Evolutionary conservation across 2,888 invertebrate genomes (phyloP).

Genomic region (Chironomus riparius): DNA sequence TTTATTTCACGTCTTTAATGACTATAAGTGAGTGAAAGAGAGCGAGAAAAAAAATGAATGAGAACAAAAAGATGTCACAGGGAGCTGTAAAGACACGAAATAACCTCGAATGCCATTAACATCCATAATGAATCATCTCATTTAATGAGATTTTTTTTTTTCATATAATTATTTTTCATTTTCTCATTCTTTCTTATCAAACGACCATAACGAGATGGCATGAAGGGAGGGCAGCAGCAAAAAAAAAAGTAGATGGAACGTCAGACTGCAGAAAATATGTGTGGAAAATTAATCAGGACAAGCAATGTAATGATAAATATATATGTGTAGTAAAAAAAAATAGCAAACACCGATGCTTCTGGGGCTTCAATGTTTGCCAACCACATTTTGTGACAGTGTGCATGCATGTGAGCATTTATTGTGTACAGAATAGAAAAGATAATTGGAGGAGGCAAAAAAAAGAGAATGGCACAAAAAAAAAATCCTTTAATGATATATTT

Average conservation of each 20-base stretch:
- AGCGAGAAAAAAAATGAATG: neutral
- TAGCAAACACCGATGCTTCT: too few species aligned
- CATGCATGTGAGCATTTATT: neutral
- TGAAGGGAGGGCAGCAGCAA: neutral
- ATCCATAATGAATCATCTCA: slow-evolving; percentile 9
- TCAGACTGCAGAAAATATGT: neutral
- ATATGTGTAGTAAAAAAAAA: neutral
- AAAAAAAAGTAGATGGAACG: neutral
- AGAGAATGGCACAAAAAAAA: neutral
- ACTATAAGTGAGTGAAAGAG: neutral
- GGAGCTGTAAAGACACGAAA: slow-evolving; percentile 6
- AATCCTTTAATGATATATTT: slow-evolving; percentile 4
- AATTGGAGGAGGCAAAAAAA: neutral
- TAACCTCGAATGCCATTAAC: slow-evolving; percentile 6
- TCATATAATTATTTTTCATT: slow-evolving; percentile 12
- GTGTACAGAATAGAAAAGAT: neutral
- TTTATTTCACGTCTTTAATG: neutral
- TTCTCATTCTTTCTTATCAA: neutral
- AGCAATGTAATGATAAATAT: neutral
- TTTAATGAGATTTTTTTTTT: slow-evolving; percentile 5
- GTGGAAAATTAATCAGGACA: slow-evolving; percentile 8
- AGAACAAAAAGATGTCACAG: neutral
- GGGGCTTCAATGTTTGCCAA: neutral
- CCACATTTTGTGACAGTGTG: neutral
- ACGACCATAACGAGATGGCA: too few species aligned